Evolutionary conservation across 1,140 invertebrate species (phyloP).

Genomic region (Euwallacea fornicatus): DNA sequence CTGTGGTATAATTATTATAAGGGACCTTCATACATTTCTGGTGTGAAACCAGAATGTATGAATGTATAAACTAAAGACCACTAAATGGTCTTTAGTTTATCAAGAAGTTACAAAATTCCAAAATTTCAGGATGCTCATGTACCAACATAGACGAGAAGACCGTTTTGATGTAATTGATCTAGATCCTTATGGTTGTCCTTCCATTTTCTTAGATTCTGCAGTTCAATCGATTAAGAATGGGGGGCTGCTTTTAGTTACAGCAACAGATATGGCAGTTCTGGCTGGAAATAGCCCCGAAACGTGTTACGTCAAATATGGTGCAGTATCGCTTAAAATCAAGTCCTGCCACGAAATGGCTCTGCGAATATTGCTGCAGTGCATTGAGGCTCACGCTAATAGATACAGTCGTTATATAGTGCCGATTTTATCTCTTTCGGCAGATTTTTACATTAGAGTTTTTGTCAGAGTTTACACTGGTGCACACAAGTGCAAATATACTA

Average conservation of each 20-base stretch:
- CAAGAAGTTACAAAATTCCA: too few relatives aligned
- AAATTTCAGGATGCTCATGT: conserved; percentile 79
- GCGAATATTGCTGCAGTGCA: conserved; percentile 86
- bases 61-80: too few relatives aligned
- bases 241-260: conserved; percentile 89
- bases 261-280: conserved; percentile 96
- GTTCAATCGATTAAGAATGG: conserved; percentile 80
- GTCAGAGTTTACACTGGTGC: conserved; percentile 81
- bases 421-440: conserved; percentile 87
- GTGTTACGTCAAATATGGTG: conserved; percentile 91
- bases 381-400: conserved; percentile 88
- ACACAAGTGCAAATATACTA: conserved; percentile 71
- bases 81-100: too few relatives aligned
- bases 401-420: conserved; percentile 94
- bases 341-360: conserved; percentile 96
- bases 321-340: conserved; percentile 82
- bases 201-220: conserved; percentile 90
- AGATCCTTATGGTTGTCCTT: conserved; percentile 96
- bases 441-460: conserved; percentile 97
- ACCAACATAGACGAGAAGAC: conserved; percentile 69
- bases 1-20: too few relatives aligned
- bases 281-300: conserved; percentile 95
- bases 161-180: conserved; percentile 91
- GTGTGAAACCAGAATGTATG: too few relatives aligned
- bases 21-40: too few relatives aligned